Evolutionary conservation across 2,797 vertebrate genomes (phyloP), one percentile per base, ranked within the genome.

Genomic region (Lepus oiostolus): DNA sequence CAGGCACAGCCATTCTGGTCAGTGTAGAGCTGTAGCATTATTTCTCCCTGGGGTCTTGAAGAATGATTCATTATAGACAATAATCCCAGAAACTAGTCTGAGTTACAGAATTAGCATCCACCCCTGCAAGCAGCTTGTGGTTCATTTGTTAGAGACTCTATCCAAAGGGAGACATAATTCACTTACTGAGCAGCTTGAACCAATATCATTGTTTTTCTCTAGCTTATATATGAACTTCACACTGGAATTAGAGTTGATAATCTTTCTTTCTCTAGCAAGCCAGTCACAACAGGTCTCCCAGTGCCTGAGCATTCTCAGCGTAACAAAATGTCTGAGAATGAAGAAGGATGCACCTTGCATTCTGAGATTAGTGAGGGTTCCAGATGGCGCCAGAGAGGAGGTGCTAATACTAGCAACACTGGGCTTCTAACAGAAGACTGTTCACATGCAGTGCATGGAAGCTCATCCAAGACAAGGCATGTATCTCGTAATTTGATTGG

Each of bases 181-280:
- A 96, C 85, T 93, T 89, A 47, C 96, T 95, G 87, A 96, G 92
- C 70, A 91, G 94, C 93, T 91, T 97, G 89, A 97, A 95, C 94
- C 95, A 97, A 94, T 97, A 93, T 88, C 86, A 95, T 89, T 93
- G 87, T 95, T 96, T 96, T 82, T 95, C 58, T 95, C 62, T 63
- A 62, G 65, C 77, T 96, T 90, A 85, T 94, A 76, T 76, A 91
- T 95, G 86, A 96, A 83, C 87, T 72, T 96, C 87, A 91, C 82
- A 90, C 82, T 88, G 67, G 96, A 95, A 95, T 96, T 91, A 91
- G 72, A 95, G 91, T 52, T 74, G 93, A 82, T 87, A 80, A 96
- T 94, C 84, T 92, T 90, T 85, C 88, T 95, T 94, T 87, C 84
- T 88, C 85, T 62, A 89, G 86, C 70, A 89, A 95, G 88, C 68